These are phyloP conservation scores for Toxonevra muliebris DNA, from an alignment of 2,888 invertebrate species.

Conservation along the genomic window DNA sequence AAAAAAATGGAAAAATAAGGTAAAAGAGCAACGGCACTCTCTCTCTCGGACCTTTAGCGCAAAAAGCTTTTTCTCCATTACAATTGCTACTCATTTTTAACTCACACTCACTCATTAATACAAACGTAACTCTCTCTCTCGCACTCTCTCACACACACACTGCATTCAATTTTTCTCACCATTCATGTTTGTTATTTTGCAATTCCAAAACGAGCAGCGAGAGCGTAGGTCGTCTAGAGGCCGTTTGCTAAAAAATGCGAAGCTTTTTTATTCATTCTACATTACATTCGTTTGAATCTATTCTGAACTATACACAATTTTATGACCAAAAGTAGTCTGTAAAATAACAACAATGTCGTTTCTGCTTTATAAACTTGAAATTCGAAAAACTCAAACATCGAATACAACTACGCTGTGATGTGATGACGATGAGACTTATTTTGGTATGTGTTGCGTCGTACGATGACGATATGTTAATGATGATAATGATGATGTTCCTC, in stretches of 20 bases:
- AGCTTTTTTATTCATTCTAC: constrained; percentile 5
- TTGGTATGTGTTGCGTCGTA: not conserved
- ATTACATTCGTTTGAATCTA: not conserved
- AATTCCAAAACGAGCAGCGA: constrained; percentile 14
- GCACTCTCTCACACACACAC: too few relatives aligned
- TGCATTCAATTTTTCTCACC: too few relatives aligned
- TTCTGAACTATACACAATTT: not conserved
- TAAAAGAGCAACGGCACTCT: too few relatives aligned
- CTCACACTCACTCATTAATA: too few relatives aligned
- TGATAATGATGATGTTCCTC: not conserved
- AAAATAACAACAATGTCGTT: not conserved
- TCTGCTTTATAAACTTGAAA: not conserved
- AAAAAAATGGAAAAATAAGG: too few relatives aligned
- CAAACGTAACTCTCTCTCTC: too few relatives aligned
- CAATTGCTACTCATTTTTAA: too few relatives aligned
- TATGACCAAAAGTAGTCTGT: constrained; percentile 28
- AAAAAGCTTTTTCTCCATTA: too few relatives aligned
- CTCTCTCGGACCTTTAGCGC: too few relatives aligned
- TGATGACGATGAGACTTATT: constrained; percentile 23
- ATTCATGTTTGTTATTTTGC: too few relatives aligned
- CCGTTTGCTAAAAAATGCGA: constrained; percentile 46
- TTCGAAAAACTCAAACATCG: constrained; percentile 2
- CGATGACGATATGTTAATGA: not conserved
- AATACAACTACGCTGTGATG: not conserved
- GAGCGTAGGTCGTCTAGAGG: constrained; percentile 62